These are phyloP conservation scores for Crenichthys baileyi DNA, from an alignment of 2,797 vertebrate species.

Conservation along the genomic window DNA sequence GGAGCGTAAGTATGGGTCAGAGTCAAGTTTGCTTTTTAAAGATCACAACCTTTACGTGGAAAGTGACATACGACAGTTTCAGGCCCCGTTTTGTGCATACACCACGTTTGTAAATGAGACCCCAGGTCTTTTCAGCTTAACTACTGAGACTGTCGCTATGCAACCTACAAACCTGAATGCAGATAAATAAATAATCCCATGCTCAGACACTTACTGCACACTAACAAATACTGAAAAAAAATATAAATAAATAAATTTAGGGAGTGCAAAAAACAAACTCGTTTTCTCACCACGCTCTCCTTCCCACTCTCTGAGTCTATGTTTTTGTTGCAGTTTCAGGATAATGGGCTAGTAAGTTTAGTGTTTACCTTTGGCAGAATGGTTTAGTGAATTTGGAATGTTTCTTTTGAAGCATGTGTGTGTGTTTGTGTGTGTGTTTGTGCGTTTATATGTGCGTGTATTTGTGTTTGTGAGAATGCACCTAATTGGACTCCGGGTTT, in stretches of 20 bases:
- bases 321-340: constrained; percentile 59
- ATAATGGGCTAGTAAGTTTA: constrained; percentile 61
- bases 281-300: constrained; percentile 19
- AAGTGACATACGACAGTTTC: no score
- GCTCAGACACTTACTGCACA: constrained; percentile 69
- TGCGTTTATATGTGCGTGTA: no score
- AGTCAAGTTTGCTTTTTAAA: no score
- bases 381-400: constrained; percentile 51
- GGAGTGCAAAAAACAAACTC: constrained; percentile 45
- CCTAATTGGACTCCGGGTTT: constrained; percentile 56
- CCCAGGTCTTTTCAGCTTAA: constrained; percentile 5
- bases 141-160: constrained; percentile 3
- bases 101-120: no score
- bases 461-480: constrained; percentile 26
- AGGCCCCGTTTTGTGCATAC: no score
- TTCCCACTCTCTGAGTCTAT: constrained; percentile 42
- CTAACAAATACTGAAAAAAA: constrained; percentile 67
- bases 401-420: constrained; percentile 22
- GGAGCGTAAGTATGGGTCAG: no score
- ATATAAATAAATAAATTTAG: constrained; percentile 22
- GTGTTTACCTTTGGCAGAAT: constrained; percentile 71
- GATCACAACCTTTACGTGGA: no score
- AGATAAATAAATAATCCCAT: constrained; percentile 78
- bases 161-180: constrained; percentile 36
- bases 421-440: neutral